Base-by-base conservation (phyloP, 2,888 invertebrate species). In the Spilosoma lubricipeda region DNA sequence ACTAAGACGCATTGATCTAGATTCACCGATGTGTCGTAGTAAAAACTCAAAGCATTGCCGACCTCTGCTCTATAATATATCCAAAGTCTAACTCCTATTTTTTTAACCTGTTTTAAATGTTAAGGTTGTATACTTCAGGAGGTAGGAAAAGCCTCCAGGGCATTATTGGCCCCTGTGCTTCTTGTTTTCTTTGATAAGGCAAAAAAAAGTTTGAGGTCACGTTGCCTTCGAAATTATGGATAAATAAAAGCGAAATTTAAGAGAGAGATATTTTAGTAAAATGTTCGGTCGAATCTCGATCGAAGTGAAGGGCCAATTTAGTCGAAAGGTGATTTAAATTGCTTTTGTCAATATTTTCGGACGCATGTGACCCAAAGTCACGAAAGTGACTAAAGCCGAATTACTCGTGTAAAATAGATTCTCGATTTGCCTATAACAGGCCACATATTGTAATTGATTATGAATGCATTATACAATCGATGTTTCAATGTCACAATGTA, bases 1-100 rank as follows among this genome's bases (percentile, higher is more conserved):
- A 75, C 73, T 63, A 70, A 52, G 30, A 72, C 72, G 72, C 72
- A 33, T 67, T 73, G 15, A 64, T 73, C 48, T 72, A 52, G 64
- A 48, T 76, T 69, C 65, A 27, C 23, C 48, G 63, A n/a, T 67
- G 27, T 74, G 76, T 72, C 64, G 45, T 45, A 59, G 52, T 59
- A 42, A 8, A 20, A 67, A 23, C 36, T 72, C 77, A 75, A 72
- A 85, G 80, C 78, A 85, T 78, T 82, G 79, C 79, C 82, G 81
- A 85, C 85, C 86, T 83, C 77, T 84, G 85, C 80, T 84, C 90
- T 90, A 88, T 93, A 92, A 89, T 92, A 92, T 93, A 94, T 93
- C 95, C 95, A 95, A 94, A 93, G 89, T 94, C 94, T 94, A 94
- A 93, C 92, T 95, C 95, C 95, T 95, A 95, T 95, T 95, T 95